These are phyloP conservation scores for Melanocharis versteri DNA, from an alignment of 2,113 vertebrate genomes.

Conservation along the genomic window DNA sequence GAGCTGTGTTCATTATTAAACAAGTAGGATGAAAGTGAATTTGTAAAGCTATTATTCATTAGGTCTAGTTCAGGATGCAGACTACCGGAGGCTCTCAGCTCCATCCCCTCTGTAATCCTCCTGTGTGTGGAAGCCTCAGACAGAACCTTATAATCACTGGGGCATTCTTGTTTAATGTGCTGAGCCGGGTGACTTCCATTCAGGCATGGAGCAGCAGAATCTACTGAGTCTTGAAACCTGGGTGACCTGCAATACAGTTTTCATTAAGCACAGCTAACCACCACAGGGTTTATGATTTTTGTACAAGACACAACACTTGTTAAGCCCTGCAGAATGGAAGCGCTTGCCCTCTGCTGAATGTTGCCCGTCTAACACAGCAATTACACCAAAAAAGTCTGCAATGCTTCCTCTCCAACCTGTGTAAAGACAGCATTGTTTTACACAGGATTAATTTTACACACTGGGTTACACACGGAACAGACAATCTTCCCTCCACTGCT, in stretches of 20 bases:
- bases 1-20: constrained; percentile 91
- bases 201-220: constrained; percentile 72
- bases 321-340: not conserved
- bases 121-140: constrained; percentile 59
- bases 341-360: not conserved
- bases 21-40: constrained; percentile 78
- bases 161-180: constrained; percentile 89
- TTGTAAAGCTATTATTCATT: constrained; percentile 75
- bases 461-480: not conserved
- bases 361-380: not conserved
- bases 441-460: constrained; percentile 24
- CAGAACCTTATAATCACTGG: constrained; percentile 77
- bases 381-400: not conserved
- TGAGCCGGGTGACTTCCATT: constrained; percentile 72
- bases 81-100: constrained; percentile 56
- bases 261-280: constrained; percentile 13
- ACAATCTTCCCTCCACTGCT: not conserved
- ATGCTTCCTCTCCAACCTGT: not conserved
- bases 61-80: constrained; percentile 67
- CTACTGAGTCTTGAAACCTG: constrained; percentile 68
- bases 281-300: constrained; percentile 6
- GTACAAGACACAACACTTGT: not conserved
- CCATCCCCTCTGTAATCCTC: constrained; percentile 70
- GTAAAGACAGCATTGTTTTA: constrained; percentile 10
- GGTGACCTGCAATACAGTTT: constrained; percentile 77